Conservation (phyloP, 2,888 invertebrate genomes). For the Epsilonema sp. region DNA sequence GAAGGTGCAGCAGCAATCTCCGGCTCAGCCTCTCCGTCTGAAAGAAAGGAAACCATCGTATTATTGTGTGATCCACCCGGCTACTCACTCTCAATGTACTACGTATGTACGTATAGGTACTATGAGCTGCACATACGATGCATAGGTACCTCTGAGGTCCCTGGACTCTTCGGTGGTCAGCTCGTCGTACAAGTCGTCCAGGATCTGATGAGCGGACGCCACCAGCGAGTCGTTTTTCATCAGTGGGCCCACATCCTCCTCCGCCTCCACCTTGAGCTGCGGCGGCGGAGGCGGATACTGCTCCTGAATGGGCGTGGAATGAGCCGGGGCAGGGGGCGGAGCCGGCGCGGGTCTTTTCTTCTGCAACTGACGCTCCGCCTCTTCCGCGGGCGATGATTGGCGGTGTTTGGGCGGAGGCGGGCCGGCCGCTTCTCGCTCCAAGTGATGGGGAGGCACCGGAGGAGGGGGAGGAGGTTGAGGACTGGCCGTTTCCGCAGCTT, state of each 20-base stretch:
- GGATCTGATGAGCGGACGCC: slow-evolving; percentile 19
- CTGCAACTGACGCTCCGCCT: background rate
- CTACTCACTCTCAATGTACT: no score
- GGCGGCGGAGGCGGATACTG: no score
- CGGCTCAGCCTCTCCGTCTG: no score
- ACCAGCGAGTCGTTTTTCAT: slow-evolving; percentile 6
- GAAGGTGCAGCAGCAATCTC: no score
- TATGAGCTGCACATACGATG: no score
- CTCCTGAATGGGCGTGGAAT: background rate
- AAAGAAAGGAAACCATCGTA: no score
- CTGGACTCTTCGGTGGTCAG: slow-evolving; percentile 15
- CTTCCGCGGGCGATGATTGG: background rate
- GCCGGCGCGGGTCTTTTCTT: background rate
- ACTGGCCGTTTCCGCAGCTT: no score
- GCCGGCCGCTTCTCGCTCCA: background rate
- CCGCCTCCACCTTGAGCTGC: background rate
- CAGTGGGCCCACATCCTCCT: no score
- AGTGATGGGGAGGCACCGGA: background rate
- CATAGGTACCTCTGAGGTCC: background rate
- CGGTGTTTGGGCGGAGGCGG: background rate
- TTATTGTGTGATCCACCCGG: no score
- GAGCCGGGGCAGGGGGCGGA: background rate
- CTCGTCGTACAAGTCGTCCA: slow-evolving; percentile 19
- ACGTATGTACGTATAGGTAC: no score
- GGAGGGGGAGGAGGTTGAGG: background rate